These are phyloP conservation scores for Arctocebus calabarensis DNA, from an alignment of 2,797 vertebrate species.

Conservation along the genomic window DNA sequence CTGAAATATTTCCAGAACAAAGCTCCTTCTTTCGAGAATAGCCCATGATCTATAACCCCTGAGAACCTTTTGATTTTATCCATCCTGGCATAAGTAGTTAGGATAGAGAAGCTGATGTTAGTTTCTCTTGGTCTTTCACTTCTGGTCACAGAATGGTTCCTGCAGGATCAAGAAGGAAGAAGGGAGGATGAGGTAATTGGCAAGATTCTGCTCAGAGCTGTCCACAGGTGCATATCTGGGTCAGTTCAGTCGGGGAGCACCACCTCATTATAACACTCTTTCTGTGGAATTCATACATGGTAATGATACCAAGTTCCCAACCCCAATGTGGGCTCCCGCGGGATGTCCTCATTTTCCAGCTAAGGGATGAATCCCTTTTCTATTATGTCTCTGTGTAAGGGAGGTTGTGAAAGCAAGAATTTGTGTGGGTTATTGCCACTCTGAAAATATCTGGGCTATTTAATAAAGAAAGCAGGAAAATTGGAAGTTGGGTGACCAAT, in stretches of 20 bases:
- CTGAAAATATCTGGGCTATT: neutral
- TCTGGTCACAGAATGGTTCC: neutral
- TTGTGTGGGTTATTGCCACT: neutral
- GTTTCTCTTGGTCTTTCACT: neutral
- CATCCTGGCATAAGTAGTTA: neutral
- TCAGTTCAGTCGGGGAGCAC: neutral
- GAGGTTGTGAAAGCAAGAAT: neutral
- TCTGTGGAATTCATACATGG: neutral
- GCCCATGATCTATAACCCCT: neutral
- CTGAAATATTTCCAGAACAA: slow-evolving; percentile 1
- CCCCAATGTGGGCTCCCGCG: neutral
- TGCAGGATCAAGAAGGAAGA: neutral
- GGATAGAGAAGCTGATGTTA: neutral
- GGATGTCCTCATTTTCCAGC: neutral
- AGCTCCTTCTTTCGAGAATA: neutral
- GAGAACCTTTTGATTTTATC: neutral
- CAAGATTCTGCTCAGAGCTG: neutral
- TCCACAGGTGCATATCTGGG: neutral
- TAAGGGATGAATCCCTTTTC: neutral
- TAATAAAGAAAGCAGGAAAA: slow-evolving; percentile 52
- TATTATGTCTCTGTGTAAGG: neutral
- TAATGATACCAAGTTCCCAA: neutral
- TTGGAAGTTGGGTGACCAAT: slow-evolving; percentile 2
- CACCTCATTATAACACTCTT: neutral
- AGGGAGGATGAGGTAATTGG: neutral